Evolutionary conservation across 2,888 invertebrate genomes (phyloP).

Genomic region (Ceraclea dissimilis): DNA sequence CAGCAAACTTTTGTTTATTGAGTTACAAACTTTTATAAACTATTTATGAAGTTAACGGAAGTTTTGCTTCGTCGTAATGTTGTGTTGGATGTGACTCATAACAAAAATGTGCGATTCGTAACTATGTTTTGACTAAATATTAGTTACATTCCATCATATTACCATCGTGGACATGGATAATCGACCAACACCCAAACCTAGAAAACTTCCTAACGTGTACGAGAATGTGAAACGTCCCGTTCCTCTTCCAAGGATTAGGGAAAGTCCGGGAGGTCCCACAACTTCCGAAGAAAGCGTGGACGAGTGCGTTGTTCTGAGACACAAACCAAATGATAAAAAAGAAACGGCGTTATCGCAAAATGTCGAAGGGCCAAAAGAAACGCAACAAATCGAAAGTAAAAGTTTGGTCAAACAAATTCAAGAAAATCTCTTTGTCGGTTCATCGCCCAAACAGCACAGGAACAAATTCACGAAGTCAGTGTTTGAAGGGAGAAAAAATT

Average conservation of each 20-base stretch:
- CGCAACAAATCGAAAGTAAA: background rate
- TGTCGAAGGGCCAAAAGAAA: background rate
- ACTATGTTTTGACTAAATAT: no score
- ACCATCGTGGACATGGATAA: slow-evolving; percentile 34
- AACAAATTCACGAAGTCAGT: slow-evolving; percentile 53
- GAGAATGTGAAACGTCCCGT: slow-evolving; percentile 42
- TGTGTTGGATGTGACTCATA: no score
- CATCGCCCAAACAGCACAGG: slow-evolving; percentile 30
- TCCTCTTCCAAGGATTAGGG: slow-evolving; percentile 45
- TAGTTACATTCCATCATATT: no score
- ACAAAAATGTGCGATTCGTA: no score
- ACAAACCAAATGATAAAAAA: background rate
- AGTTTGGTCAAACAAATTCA: background rate
- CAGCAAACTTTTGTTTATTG: no score
- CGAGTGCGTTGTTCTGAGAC: background rate
- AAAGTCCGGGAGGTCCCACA: background rate
- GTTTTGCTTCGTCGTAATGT: no score
- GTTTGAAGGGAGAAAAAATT: slow-evolving; percentile 54
- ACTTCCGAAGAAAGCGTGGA: background rate
- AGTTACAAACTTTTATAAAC: no score
- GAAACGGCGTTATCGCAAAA: background rate
- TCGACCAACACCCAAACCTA: slow-evolving; percentile 42
- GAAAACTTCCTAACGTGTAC: slow-evolving; percentile 31
- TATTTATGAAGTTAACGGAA: no score
- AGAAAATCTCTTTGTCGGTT: background rate